Percentiles rank a stretch among this genome's conserved stretches.
Conservation (phyloP, 2,113 vertebrate genomes). For the Oxygymnocypris stewartii region DNA sequence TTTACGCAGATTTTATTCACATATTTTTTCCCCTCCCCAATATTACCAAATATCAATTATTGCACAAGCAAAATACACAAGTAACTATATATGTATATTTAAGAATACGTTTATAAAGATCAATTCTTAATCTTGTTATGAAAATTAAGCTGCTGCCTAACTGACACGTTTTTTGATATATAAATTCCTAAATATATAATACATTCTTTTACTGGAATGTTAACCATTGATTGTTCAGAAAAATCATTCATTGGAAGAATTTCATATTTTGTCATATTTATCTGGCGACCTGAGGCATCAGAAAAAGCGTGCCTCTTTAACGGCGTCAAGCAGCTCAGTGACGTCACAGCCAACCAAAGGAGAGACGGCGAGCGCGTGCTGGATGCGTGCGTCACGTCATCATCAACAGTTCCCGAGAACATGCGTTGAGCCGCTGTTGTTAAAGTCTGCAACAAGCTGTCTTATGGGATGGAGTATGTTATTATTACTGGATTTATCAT, state of each 20-base stretch:
- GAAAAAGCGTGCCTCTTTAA: not conserved
- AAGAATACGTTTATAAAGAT: not conserved
- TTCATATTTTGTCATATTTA: no score
- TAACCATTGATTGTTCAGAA: no score
- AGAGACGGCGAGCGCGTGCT: constrained; percentile 10
- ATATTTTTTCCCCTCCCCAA: no score
- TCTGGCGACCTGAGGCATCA: no score
- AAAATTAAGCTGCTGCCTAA: no score
- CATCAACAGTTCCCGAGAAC: constrained; percentile 20
- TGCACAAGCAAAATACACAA: not conserved
- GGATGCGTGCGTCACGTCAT: not conserved
- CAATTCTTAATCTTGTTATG: not conserved
- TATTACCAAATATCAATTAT: not conserved
- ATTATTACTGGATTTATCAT: not conserved
- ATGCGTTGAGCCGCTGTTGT: not conserved
- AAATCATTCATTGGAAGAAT: no score
- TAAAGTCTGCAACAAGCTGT: not conserved
- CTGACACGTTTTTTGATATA: no score
- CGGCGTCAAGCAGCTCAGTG: not conserved
- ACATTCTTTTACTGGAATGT: no score
- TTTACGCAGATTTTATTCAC: no score
- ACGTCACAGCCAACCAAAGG: not conserved
- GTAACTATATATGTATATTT: not conserved
- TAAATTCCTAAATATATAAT: no score
- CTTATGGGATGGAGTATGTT: not conserved